These are phyloP conservation scores for Drosophila watanabei DNA, from an alignment of 1,140 invertebrate species.

Conservation along the genomic window DNA sequence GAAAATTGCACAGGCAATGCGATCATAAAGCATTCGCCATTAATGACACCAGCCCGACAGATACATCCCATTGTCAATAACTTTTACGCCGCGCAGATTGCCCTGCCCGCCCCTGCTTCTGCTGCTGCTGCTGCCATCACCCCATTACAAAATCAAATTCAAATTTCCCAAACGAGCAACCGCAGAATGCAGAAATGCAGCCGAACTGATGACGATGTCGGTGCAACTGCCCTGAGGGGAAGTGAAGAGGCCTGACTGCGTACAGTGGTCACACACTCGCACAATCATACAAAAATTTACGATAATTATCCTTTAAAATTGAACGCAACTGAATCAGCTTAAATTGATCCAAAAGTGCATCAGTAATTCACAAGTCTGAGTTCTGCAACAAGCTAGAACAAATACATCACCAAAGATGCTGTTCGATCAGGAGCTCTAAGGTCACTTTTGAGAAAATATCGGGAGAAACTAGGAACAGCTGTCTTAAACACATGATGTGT, in stretches of 20 bases:
- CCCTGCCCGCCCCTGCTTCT: conserved; percentile 12
- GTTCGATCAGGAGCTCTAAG: too few relatives aligned
- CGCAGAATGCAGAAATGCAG: conserved; percentile 54
- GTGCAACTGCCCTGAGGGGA: conserved; percentile 27
- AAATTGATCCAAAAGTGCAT: background rate
- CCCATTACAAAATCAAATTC: conserved; percentile 79
- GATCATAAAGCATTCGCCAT: conserved; percentile 85
- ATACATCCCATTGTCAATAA: conserved; percentile 85
- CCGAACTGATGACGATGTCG: conserved; percentile 60
- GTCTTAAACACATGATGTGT: too few relatives aligned
- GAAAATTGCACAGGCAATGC: conserved; percentile 82
- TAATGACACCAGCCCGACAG: conserved; percentile 84
- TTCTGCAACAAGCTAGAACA: background rate
- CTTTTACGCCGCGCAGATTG: conserved; percentile 80
- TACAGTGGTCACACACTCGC: background rate
- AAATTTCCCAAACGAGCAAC: conserved; percentile 77
- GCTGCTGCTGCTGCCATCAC: background rate
- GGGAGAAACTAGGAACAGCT: background rate
- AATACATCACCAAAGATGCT: too few relatives aligned
- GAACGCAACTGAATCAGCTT: too few relatives aligned
- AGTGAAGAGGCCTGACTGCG: background rate
- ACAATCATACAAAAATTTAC: background rate
- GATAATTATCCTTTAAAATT: background rate
- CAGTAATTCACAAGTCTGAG: background rate
- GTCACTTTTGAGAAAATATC: background rate